Evolutionary conservation across 2,888 invertebrate genomes (phyloP).

Genomic region (Carpatolechia fugitivella): DNA sequence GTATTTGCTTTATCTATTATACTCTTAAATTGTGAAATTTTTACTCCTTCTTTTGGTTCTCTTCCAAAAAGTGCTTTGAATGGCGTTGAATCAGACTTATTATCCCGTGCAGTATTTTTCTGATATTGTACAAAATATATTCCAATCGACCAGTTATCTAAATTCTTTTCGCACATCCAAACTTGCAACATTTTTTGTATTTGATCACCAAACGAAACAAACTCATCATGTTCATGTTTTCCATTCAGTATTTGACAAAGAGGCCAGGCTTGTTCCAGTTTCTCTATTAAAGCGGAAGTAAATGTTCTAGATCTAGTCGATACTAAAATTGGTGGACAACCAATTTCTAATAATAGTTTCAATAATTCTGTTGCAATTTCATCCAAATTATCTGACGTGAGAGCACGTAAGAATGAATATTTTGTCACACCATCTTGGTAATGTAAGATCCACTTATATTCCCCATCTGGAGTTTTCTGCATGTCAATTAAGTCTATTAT

Average conservation of each 20-base stretch:
- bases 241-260: not conserved
- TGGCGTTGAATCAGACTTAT: not conserved
- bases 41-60: not conserved
- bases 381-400: not conserved
- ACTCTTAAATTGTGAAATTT: no score
- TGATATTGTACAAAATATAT: not conserved
- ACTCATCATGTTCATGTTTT: not conserved
- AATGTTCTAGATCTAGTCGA: not conserved
- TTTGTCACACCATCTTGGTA: not conserved
- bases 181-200: not conserved
- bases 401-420: not conserved
- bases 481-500: not conserved
- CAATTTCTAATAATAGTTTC: slow-evolving; percentile 4
- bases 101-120: not conserved
- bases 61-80: not conserved
- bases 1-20: not conserved
- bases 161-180: not conserved
- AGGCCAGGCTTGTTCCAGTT: not conserved
- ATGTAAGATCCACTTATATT: no score
- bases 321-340: not conserved
- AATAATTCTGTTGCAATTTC: not conserved
- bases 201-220: not conserved
- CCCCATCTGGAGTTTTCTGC: not conserved
- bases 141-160: not conserved
- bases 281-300: not conserved